Base-by-base conservation (phyloP, 92 coral and sea anemone genomes). In the Galaxea fascicularis region DNA sequence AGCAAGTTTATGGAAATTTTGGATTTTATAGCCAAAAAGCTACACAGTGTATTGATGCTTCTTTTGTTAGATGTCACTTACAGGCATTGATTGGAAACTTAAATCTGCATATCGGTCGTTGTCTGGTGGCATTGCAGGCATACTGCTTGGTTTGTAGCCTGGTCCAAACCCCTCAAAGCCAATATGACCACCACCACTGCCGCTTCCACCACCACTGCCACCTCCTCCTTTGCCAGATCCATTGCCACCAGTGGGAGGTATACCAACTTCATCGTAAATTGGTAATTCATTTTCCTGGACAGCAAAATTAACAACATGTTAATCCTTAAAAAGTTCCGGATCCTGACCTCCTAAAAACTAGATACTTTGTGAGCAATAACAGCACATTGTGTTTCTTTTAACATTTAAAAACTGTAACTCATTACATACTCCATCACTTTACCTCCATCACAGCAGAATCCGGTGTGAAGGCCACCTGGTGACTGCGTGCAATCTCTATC, bases 401-500 rank as follows among this genome's bases (percentile, higher is more conserved):
- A 35, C 41, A 35, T 2, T 35, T 35, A 35, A 13, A 0, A 12
- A 72, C 10, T 10, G 15, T 57, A 21, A 57, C 21, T 0, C 21
- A 57, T 6, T 7, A 57, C 18, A 16, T 22, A 5, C 0, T 8
- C 29, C 10, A 29, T 26, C 24, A 21, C 24, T 29, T 6, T 89
- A 94, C 98, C 67, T 66, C 90, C 93, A 96, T 86, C 26, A 94
- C 89, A 60, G 90, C 46, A 18, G 93, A 94, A 71, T 96, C 99
- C 57, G 99, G 98, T 82, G 93, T 98, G 88, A 94, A 96, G 15
- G 86, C 94, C 6, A 96, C 96, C 87, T 72, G 47, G 49, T 96
- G 98, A 63, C 98, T 96, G 35, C 98, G 90, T 65, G 98, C 99
- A 59, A 96, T 96, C 82, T 96, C 99, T 76, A 94, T 85, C 70